Conservation (phyloP, 2,888 invertebrate species). For the Shargacucullia verbasci region DNA sequence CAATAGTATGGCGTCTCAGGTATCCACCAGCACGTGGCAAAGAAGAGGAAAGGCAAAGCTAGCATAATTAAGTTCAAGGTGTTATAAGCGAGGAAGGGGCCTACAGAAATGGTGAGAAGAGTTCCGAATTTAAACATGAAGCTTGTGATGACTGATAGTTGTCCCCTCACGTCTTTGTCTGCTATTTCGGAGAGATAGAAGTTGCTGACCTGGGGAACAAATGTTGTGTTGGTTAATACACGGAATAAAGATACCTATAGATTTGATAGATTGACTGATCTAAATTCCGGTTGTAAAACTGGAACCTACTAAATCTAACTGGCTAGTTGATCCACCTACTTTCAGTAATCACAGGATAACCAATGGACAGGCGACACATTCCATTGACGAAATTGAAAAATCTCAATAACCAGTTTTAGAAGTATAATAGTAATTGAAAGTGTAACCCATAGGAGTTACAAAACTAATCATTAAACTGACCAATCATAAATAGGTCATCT, state of each 20-base stretch:
- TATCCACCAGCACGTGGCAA: slow-evolving; percentile 85
- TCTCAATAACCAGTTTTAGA: too few species aligned
- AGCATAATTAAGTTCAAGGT: slow-evolving; percentile 79
- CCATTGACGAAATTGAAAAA: too few species aligned
- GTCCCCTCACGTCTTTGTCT: slow-evolving; percentile 81
- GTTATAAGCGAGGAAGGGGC: slow-evolving; percentile 77
- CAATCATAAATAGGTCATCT: background rate
- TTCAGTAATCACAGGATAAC: too few species aligned
- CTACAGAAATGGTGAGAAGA: slow-evolving; percentile 77
- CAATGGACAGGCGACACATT: too few species aligned
- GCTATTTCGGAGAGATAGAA: slow-evolving; percentile 84
- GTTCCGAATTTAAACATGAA: slow-evolving; percentile 79
- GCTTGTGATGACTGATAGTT: slow-evolving; percentile 71
- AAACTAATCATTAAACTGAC: too few species aligned
- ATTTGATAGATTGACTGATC: too few species aligned
- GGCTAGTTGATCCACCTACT: too few species aligned
- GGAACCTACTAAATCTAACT: too few species aligned
- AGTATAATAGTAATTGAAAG: too few species aligned
- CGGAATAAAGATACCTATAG: too few species aligned
- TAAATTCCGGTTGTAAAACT: too few species aligned
- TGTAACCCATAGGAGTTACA: too few species aligned
- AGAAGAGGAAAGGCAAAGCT: slow-evolving; percentile 80
- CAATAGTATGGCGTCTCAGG: slow-evolving; percentile 90
- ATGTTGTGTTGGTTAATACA: background rate
- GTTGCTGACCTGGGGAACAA: slow-evolving; percentile 75